A percentile compares a stretch with the other conserved stretches of the same genome.
Conservation (phyloP, 2,113 vertebrate genomes). For the Callithrix jacchus region DNA sequence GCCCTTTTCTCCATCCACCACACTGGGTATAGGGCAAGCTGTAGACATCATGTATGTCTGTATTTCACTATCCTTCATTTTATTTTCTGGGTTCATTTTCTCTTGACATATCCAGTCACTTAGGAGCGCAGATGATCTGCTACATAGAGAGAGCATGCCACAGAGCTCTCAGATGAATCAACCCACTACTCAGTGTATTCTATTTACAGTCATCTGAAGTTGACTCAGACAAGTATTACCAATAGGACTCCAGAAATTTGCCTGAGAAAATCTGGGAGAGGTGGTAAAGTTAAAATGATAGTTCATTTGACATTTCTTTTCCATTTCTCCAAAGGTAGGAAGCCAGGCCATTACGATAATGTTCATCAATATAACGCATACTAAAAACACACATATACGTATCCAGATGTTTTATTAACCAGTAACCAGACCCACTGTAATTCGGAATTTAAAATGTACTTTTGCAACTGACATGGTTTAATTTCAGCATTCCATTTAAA, state of each 20-base stretch:
- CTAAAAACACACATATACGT: not conserved
- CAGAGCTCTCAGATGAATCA: not conserved
- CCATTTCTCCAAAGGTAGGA: not conserved
- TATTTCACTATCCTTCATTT: not conserved
- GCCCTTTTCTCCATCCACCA: not conserved
- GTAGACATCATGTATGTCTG: not conserved
- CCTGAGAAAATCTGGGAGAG: conserved; percentile 14
- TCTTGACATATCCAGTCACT: not conserved
- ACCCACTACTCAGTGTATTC: not conserved
- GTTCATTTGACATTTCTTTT: not conserved
- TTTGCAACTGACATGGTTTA: not conserved
- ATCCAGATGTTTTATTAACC: not conserved
- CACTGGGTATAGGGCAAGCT: accelerated
- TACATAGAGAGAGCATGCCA: not conserved
- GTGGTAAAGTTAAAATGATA: not conserved
- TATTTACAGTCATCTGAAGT: conserved; percentile 57
- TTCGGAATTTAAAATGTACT: conserved; percentile 15
- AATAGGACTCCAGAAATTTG: conserved; percentile 12
- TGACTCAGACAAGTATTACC: conserved; percentile 13
- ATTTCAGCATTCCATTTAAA: conserved; percentile 43
- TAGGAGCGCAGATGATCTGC: not conserved
- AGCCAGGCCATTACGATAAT: not conserved
- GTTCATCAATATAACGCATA: not conserved
- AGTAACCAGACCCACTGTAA: not conserved
- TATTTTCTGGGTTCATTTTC: not conserved